Evolutionary conservation across 1,140 invertebrate genomes (phyloP), one percentile per base, ranked within the genome.

Genomic region (Andricus grossulariae): DNA sequence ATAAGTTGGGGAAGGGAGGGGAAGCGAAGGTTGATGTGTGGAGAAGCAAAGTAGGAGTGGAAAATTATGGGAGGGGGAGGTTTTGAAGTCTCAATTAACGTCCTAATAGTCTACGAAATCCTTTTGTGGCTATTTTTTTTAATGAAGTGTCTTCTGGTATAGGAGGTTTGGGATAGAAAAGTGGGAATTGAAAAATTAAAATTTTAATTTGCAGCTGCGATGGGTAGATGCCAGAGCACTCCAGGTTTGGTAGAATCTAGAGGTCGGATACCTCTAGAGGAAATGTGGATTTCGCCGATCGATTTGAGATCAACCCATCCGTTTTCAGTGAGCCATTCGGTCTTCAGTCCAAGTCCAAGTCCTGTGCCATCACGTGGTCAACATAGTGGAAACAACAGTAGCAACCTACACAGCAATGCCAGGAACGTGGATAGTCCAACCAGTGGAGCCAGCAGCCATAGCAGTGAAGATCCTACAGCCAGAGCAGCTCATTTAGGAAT

Each of bases 221-320:
- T 98, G 95, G 96, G 97, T 83, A 94, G 98, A 81, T 98, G 97
- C 90, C 96, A 97, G 88, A 99, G 98, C 79, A 98, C 98, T 49
- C 98, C 98, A 19, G 98, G 98, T 15, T 92, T 99, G 73, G 95
- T 99, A 71, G 98, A 99, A 91, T 98, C 97, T 12, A 93, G 94
- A 76, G 97, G 97, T 50, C 95, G 97, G 84, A 93, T 97, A 72
- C 95, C 97, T 15, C 91, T 99, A 73, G 97, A 98, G 91, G 95
- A 98, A 70, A 98, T 98, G 97, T 95, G 95, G 94, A 91, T 96
- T 73, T 94, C 94, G 73, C 93, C 95, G 5, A 70, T 91, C 60
- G 92, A 92, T 73, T 86, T 90, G n/a, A 85, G 87, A 19, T 80
- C 73, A 32, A 80, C 78, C 13, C 74, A 78, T 72, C 79, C 84